Evolutionary conservation across 2,113 vertebrate species (phyloP).

Genomic region (Urocitellus parryii): DNA sequence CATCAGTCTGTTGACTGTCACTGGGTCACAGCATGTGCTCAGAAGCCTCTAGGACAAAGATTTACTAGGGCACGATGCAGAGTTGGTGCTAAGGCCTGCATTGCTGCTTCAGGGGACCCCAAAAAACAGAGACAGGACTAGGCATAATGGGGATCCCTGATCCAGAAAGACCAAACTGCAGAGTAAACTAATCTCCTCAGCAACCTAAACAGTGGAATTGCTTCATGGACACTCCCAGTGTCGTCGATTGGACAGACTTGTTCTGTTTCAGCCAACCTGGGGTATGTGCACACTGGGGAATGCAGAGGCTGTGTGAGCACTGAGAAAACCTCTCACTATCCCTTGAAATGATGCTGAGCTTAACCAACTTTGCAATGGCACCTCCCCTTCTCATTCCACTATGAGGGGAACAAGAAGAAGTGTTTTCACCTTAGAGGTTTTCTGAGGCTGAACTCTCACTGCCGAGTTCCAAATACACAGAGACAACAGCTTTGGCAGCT

Average conservation of each 20-base stretch:
- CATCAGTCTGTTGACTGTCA: neutral
- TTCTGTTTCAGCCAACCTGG: neutral
- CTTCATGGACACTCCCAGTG: neutral
- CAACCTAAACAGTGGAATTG: neutral
- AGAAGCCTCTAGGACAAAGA: neutral
- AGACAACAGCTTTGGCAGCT: neutral
- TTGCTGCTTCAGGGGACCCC: neutral
- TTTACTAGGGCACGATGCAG: neutral
- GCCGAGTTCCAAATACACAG: neutral
- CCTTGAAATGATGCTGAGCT: neutral
- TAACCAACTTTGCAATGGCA: neutral
- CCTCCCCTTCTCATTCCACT: neutral
- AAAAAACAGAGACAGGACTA: neutral
- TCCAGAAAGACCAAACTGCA: neutral
- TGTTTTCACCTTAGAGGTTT: neutral
- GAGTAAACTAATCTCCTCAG: neutral
- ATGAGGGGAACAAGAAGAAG: neutral
- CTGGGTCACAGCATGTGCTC: neutral
- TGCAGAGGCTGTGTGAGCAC: accelerated
- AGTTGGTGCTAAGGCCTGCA: neutral
- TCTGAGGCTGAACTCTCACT: neutral
- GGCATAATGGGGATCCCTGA: neutral
- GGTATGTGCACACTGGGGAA: accelerated
- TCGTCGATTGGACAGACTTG: neutral
- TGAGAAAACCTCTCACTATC: neutral